Evolutionary conservation across 2,888 invertebrate genomes (phyloP).

Genomic region (Flexamia atlantica): DNA sequence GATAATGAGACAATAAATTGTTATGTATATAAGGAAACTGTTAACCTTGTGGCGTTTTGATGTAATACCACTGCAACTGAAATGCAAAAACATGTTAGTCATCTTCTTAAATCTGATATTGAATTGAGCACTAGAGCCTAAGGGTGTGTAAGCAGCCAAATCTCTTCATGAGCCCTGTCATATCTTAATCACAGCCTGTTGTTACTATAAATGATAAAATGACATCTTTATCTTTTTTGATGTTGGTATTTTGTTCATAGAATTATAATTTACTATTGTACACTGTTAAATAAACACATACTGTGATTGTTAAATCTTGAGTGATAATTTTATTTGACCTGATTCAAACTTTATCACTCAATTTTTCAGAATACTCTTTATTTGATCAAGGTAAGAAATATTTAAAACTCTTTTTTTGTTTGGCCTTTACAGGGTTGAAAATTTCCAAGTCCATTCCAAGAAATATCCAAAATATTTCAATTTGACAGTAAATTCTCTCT

Average conservation of each 20-base stretch:
- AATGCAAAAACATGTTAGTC: too few species aligned
- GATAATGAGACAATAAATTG: too few species aligned
- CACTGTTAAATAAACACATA: slow-evolving; percentile 47
- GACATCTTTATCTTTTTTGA: slow-evolving; percentile 52
- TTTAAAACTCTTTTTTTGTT: too few species aligned
- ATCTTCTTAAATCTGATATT: slow-evolving; percentile 3
- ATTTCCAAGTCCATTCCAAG: too few species aligned
- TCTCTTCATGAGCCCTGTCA: not conserved
- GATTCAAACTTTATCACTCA: not conserved
- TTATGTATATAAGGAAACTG: too few species aligned
- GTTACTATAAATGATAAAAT: slow-evolving; percentile 24
- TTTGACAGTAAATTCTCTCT: too few species aligned
- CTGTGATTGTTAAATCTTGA: slow-evolving; percentile 44
- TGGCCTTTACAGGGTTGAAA: too few species aligned
- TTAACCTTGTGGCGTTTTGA: too few species aligned
- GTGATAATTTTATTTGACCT: not conserved
- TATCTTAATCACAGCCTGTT: slow-evolving; percentile 29
- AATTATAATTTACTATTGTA: slow-evolving; percentile 45
- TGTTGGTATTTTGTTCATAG: slow-evolving; percentile 41
- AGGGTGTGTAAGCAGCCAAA: not conserved
- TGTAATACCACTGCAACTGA: too few species aligned
- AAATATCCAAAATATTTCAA: too few species aligned
- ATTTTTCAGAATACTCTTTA: too few species aligned
- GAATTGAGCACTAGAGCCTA: slow-evolving; percentile 43
- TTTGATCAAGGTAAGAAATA: too few species aligned